Evolutionary conservation across 2,888 invertebrate genomes (phyloP), one percentile per base, ranked within the genome.

Genomic region (Germaria angustata): DNA sequence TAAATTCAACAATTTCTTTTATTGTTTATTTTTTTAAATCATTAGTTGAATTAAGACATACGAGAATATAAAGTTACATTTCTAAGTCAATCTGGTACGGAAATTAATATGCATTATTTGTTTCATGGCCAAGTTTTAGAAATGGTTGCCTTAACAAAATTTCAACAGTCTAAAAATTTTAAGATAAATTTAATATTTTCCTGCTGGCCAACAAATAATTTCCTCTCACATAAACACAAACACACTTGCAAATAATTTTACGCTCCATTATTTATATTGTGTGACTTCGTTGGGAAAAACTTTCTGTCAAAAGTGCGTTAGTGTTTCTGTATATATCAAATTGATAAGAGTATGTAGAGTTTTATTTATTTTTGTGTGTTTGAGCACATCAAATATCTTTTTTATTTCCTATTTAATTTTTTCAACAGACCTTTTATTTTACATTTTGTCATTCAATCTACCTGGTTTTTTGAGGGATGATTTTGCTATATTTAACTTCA

Each of bases 31-130:
- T 51, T 59, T 68, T 68, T 59, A 41, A 68, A 51, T 49, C 20
- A 22, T 46, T 17, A 20, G 9, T 28, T 36, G 44, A 22, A 69
- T 69, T 20, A 68, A 28, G 3, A 65, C 39, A 39, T 13, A 39
- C n/a, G 13, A n/a, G 9, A 8, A 41, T 34, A 22, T 46, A 5
- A 24, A 9, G 39, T 41, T 39, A 51, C 41, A 39, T 65, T 36
- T 63, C 20, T 4, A 65, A 46, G 22, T 78, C 65, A 78, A 63
- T 78, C 77, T 71, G 63, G 69, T 71, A 63, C 63, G 28, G 55
- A 78, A 71, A 78, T 71, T 63, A 46, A 36, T 78, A 78, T 65
- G 71, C 78, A 11, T 71, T 71, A 78, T 65, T 71, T 61, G 44
- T 46, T 78, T 71, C 44, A 76, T 59, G 49, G 76, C 13, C 41